phyloP scores from a whole-genome alignment of 2,797 vertebrate species.

The Chiloscyllium punctatum region DNA sequence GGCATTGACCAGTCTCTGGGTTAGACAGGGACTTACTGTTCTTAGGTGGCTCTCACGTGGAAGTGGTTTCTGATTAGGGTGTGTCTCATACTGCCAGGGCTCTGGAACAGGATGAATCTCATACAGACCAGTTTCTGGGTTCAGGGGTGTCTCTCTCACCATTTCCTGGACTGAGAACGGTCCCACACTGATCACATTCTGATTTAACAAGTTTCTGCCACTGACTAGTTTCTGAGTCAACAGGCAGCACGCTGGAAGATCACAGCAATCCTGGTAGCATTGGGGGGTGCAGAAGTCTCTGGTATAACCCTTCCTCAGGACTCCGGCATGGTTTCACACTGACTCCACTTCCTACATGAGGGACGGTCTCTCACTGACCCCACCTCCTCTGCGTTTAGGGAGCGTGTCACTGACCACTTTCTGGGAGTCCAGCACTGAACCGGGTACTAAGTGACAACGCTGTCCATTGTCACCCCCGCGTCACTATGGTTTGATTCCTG shows the following conservation, averaged over 20 bases:
- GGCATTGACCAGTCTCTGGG: background rate
- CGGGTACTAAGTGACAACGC: background rate
- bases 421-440: background rate
- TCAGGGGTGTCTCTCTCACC: background rate
- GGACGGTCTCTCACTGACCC: background rate
- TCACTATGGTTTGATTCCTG: background rate
- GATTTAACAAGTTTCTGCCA: background rate
- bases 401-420: background rate
- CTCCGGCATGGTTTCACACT: background rate
- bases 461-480: background rate
- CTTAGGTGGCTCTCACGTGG: no score
- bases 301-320: no score
- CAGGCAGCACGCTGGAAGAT: no score
- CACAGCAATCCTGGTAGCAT: no score
- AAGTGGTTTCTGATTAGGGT: no score
- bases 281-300: no score
- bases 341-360: background rate
- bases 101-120: background rate
- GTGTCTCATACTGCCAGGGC: background rate
- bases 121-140: background rate
- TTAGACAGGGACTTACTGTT: no score
- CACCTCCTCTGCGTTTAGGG: no score
- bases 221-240: background rate
- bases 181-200: background rate
- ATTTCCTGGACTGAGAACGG: background rate